phyloP scores from a whole-genome alignment of 2,113 vertebrate genomes.

The Halichoerus grypus region DNA sequence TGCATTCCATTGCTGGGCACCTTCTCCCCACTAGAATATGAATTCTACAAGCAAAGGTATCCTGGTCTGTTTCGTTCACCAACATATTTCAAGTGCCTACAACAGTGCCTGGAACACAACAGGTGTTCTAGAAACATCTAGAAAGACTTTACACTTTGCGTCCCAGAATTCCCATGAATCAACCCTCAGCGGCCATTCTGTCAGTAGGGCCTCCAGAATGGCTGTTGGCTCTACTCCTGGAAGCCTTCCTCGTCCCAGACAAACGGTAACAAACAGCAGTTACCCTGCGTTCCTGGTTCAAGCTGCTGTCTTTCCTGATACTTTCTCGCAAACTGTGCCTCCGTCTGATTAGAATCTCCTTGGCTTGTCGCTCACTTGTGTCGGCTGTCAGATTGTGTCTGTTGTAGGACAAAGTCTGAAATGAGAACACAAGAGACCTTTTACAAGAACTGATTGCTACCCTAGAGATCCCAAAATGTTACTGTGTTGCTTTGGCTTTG shows the following conservation, averaged over 20 bases:
- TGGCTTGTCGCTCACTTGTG: conserved; percentile 90
- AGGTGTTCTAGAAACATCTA: not conserved
- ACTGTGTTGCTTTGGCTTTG: not conserved
- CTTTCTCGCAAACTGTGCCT: conserved; percentile 94
- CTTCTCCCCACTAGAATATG: not conserved
- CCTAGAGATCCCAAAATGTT: not conserved
- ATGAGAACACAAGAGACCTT: conserved; percentile 56
- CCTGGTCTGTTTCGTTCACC: not conserved
- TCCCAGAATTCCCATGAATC: not conserved
- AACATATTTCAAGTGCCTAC: not conserved
- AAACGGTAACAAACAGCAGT: not conserved
- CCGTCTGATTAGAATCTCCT: conserved; percentile 96
- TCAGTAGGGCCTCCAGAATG: accelerated
- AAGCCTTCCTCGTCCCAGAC: not conserved
- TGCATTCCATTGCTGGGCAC: not conserved
- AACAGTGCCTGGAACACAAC: not conserved
- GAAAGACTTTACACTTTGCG: not conserved
- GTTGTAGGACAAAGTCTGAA: conserved; percentile 95
- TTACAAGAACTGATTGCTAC: not conserved
- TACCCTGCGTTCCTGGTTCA: conserved; percentile 89
- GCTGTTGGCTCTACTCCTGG: not conserved
- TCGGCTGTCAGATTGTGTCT: conserved; percentile 92
- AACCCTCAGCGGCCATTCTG: not conserved
- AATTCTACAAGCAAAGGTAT: not conserved
- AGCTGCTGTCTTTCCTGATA: conserved; percentile 90